A percentile compares a stretch with the other conserved stretches of the same genome.
phyloP scores from a whole-genome alignment of 2,113 vertebrate species.

The Protobothrops mucrosquamatus region DNA sequence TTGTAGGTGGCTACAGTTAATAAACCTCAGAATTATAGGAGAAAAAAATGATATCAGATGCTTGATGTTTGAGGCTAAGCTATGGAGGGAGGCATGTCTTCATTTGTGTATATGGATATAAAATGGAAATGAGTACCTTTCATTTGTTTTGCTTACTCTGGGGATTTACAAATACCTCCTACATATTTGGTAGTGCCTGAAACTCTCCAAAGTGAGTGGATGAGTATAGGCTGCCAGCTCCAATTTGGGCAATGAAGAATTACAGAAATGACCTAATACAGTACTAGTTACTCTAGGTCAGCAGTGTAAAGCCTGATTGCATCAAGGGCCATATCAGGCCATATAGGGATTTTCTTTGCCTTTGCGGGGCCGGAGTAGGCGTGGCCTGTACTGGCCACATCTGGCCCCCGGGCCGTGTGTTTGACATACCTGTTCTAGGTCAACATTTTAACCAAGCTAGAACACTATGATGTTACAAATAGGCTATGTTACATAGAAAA shows the following conservation, averaged over 20 bases:
- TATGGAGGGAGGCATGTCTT: not conserved
- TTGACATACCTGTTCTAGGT: not conserved
- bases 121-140: not conserved
- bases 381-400: too few species aligned
- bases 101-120: not conserved
- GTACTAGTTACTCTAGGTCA: not conserved
- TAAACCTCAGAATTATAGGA: not conserved
- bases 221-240: not conserved
- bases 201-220: not conserved
- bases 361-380: too few species aligned
- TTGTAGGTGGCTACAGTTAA: not conserved
- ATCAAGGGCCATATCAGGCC: too few species aligned
- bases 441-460: not conserved
- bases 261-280: not conserved
- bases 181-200: not conserved
- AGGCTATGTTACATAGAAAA: not conserved
- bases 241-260: not conserved
- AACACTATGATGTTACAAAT: not conserved
- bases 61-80: not conserved
- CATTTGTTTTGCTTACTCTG: not conserved
- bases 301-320: not conserved
- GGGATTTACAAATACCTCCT: not conserved
- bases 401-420: too few species aligned
- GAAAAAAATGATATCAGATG: fast-evolving
- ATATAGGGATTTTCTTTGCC: too few species aligned